Conservation (phyloP, 2,113 vertebrate genomes). For the Ailurus styani region DNA sequence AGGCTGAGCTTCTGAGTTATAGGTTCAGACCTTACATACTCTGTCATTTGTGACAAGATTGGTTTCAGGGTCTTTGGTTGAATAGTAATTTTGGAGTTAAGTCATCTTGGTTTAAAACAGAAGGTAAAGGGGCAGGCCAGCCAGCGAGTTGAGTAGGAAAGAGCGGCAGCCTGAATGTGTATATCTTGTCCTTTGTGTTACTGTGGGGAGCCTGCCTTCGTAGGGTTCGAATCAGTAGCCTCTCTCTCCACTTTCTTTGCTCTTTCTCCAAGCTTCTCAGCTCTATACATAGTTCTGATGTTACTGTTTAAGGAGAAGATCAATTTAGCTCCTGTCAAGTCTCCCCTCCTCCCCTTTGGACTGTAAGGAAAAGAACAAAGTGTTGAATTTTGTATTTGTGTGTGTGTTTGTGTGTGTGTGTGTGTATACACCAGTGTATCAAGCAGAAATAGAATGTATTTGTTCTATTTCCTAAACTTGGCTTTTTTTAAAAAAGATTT, state of each 20-base stretch:
- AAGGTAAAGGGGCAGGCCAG: neutral
- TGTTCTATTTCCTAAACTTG: neutral
- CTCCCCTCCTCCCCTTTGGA: neutral
- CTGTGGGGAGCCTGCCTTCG: neutral
- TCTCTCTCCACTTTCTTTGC: neutral
- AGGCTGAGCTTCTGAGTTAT: neutral
- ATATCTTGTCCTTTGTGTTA: neutral
- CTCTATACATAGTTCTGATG: neutral
- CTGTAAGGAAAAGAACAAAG: neutral
- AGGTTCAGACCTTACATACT: neutral
- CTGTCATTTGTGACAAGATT: neutral
- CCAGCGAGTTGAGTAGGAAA: neutral
- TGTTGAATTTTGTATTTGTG: neutral
- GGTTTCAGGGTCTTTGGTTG: neutral
- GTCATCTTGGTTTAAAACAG: neutral
- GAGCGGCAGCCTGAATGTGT: neutral
- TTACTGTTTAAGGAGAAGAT: neutral
- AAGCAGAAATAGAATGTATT: neutral
- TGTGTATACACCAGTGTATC: neutral
- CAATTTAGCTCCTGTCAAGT: neutral
- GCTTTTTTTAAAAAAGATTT: neutral
- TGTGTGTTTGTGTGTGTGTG: neutral
- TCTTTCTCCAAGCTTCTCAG: neutral
- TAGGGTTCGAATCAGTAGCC: neutral
- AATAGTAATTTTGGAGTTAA: neutral